Evolutionary conservation across 2,888 invertebrate species (phyloP).

Genomic region (Polydesmus complanatus): DNA sequence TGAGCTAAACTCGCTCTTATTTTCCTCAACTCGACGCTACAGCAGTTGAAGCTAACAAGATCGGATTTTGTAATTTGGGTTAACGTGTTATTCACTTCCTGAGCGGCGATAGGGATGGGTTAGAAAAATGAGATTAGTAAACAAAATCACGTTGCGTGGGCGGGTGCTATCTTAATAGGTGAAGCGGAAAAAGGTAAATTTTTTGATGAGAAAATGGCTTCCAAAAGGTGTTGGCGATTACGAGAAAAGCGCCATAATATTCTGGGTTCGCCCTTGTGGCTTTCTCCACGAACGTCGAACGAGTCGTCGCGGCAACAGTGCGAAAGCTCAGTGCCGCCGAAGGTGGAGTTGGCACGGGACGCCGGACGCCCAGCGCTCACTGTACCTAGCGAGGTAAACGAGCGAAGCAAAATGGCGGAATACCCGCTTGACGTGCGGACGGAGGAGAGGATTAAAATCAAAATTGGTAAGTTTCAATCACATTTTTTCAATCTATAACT

Average conservation of each 20-base stretch:
- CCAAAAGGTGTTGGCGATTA: background rate
- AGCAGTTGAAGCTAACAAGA: too few relatives aligned
- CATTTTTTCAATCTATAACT: background rate
- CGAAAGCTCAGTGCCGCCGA: background rate
- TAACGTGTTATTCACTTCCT: background rate
- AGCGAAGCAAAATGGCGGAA: slow-evolving; percentile 19
- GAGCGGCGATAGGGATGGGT: background rate
- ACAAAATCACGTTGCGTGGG: background rate
- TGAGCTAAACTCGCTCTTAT: background rate
- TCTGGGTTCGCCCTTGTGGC: too few relatives aligned
- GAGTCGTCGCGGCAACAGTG: too few relatives aligned
- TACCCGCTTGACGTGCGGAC: slow-evolving; percentile 56
- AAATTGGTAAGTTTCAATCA: slow-evolving; percentile 62
- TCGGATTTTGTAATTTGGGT: background rate
- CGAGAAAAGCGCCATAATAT: background rate
- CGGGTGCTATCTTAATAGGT: background rate
- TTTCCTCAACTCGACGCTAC: background rate
- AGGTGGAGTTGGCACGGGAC: background rate
- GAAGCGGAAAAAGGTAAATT: background rate
- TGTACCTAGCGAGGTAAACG: background rate
- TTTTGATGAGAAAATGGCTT: background rate
- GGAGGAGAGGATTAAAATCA: slow-evolving; percentile 84
- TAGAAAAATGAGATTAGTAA: background rate
- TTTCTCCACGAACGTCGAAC: too few relatives aligned
- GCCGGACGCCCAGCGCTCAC: background rate